phyloP scores from a whole-genome alignment of 1,140 invertebrate genomes.

The Caerostris extrusa region DNA sequence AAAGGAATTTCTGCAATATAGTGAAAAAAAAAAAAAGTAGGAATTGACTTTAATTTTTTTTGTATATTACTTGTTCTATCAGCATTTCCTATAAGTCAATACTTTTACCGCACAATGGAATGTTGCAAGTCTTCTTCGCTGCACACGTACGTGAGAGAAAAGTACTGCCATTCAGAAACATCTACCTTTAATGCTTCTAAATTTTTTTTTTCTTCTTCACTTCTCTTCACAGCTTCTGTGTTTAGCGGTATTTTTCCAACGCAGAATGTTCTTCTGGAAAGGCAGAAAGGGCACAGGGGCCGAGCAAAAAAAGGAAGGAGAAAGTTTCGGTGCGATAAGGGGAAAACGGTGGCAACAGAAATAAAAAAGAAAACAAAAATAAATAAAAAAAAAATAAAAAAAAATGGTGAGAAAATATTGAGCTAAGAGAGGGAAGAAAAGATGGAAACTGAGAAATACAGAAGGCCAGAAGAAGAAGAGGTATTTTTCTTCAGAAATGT shows the following conservation, averaged over 20 bases:
- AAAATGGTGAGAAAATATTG: slow-evolving; percentile 62
- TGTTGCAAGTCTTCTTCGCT: no score
- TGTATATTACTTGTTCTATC: no score
- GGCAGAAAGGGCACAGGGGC: background rate
- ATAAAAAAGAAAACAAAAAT: background rate
- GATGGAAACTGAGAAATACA: slow-evolving; percentile 75
- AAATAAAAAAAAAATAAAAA: background rate
- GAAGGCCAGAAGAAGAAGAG: slow-evolving; percentile 1
- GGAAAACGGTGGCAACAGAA: no score
- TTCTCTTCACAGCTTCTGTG: background rate
- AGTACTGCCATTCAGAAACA: slow-evolving; percentile 9
- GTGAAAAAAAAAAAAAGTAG: no score
- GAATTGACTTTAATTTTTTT: no score
- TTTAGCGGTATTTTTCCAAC: background rate
- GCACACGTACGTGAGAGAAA: background rate
- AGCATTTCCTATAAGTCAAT: no score
- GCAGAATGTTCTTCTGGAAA: background rate
- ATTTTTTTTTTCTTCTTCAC: slow-evolving; percentile 1
- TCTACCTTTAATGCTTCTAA: slow-evolving; percentile 16
- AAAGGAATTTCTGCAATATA: no score
- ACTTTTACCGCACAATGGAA: no score
- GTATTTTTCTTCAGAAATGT: slow-evolving; percentile 55
- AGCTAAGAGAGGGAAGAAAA: slow-evolving; percentile 40
- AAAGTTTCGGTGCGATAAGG: slow-evolving; percentile 42
- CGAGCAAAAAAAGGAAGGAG: background rate